Evolutionary conservation across 2,113 vertebrate genomes (phyloP), one percentile per base, ranked within the genome.

Genomic region (Takifugu bimaculatus): DNA sequence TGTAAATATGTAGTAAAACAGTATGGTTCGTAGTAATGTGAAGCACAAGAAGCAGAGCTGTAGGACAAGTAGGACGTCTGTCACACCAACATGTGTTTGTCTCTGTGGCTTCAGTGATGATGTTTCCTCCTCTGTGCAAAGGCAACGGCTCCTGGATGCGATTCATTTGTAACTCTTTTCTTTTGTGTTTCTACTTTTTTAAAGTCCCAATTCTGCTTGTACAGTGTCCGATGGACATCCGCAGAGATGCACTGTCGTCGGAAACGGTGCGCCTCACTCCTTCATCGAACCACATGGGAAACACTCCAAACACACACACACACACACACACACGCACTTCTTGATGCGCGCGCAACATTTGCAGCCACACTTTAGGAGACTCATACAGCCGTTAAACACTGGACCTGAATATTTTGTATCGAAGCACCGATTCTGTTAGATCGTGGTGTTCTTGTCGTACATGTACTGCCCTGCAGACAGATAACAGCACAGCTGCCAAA

Each of bases 221-320:
- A 95, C 95, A 97, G 94, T 98, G 95, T 94, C 96, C 92, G 93
- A 94, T 94, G 96, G 97, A 85, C 80, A 82, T 87, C 20, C 20
- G 20, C 20, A 20, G 20, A 20, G 20, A 20, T 20, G 20, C 20
- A 20, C 20, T 20, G 20, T 20, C 20, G 20, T 20, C 20, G 20
- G 20, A 20, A 20, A 20, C 20, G 74, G 52, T 76, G 60, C 50
- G 42, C 66, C 71, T 79, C 75, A 75, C 71, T 32, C 91, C 91
- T 86, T 92, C 93, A 89, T 70, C 72, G 11, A 52, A 75, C n/a
- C 45, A 3, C 12, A 13, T 13, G 88, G 89, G 15, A 20, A 43
- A 28, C 5, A 55, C 51, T 9, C 15, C 14, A 26, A 13, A 4
- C n/a, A 15, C 44, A 26, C 32, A 26, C 51, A 13, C 47, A 45